Percentiles rank a stretch among this genome's conserved stretches.
Evolutionary conservation across 2,797 vertebrate species (phyloP).

Genomic region (Megalops cyprinoides): DNA sequence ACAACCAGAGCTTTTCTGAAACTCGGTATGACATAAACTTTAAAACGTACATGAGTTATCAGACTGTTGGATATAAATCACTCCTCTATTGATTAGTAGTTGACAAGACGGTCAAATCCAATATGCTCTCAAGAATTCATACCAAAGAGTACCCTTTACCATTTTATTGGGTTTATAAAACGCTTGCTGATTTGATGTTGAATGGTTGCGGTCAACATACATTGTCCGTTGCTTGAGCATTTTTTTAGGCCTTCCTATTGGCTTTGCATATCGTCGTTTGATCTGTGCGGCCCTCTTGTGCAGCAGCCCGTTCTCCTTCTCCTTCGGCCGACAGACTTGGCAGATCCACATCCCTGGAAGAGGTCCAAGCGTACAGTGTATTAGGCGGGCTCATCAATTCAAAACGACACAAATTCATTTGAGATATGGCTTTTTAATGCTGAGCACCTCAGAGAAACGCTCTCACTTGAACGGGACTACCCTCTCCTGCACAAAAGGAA

Average conservation of each 20-base stretch:
- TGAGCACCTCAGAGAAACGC: background rate
- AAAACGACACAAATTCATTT: slow-evolving; percentile 64
- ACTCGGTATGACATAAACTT: background rate
- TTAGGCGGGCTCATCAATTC: slow-evolving; percentile 64
- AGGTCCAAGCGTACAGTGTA: slow-evolving; percentile 51
- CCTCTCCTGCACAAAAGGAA: slow-evolving; percentile 64
- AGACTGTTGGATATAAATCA: too few relatives aligned
- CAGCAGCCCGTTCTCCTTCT: slow-evolving; percentile 88
- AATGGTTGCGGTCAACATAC: background rate
- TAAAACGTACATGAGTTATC: background rate
- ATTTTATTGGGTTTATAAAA: too few relatives aligned
- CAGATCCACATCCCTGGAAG: slow-evolving; percentile 96
- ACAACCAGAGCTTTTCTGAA: background rate
- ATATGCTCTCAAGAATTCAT: too few relatives aligned
- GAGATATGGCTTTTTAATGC: slow-evolving; percentile 67
- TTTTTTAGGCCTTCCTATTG: slow-evolving; percentile 94
- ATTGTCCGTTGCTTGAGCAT: slow-evolving; percentile 68
- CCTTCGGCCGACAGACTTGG: slow-evolving; percentile 98
- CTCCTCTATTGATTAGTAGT: too few relatives aligned
- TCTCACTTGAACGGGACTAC: too few relatives aligned
- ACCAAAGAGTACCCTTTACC: too few relatives aligned
- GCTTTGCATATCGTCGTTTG: slow-evolving; percentile 98
- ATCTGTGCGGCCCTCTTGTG: slow-evolving; percentile 98
- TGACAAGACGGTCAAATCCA: too few relatives aligned
- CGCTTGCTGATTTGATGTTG: background rate